Evolutionary conservation across 2,113 vertebrate genomes (phyloP), one percentile per base, ranked within the genome.

Genomic region (Corythaixoides concolor): DNA sequence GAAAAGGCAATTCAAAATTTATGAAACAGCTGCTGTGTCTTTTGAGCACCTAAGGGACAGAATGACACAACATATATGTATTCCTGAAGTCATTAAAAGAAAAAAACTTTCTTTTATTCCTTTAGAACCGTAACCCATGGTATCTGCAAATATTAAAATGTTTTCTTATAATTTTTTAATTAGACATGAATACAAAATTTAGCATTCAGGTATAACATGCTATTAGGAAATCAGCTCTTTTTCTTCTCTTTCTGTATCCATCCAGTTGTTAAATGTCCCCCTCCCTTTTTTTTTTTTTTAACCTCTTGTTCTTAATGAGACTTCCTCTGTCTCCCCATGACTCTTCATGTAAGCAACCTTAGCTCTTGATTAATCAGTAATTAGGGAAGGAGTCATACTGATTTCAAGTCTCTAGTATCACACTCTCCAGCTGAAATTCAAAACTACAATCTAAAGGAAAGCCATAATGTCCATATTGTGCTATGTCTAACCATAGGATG

Each of bases 351-450:
- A 96, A 94, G 91, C 96, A 95, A 93, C 95, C 85, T 96, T 91
- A 96, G 96, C 86, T 97, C 96, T 96, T 97, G 96, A 97, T 97
- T 97, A 97, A 98, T 97, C 97, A 97, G 88, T 96, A 97, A 97
- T 97, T 97, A 95, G 95, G 88, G 96, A 95, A 96, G 97, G 90
- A 95, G 89, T 94, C 96, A 33, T 74, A 97, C 97, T 97, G 97
- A 78, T 97, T 96, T 95, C 85, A 56, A 94, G 94, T 59, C 94
- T 89, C 89, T 80, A 68, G 64, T 84, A 95, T 95, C 88, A 53
- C 84, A 88, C 88, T 96, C 93, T 95, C 85, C 88, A 90, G 89
- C 62, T 95, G 93, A 95, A 95, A 95, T 74, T 93, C 68, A 91
- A 79, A 88, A 59, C 83, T 86, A 17, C 93, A 84, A 82, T 91